These are phyloP conservation scores for Nomada fabriciana DNA, from an alignment of 2,888 invertebrate genomes.

Conservation along the genomic window DNA sequence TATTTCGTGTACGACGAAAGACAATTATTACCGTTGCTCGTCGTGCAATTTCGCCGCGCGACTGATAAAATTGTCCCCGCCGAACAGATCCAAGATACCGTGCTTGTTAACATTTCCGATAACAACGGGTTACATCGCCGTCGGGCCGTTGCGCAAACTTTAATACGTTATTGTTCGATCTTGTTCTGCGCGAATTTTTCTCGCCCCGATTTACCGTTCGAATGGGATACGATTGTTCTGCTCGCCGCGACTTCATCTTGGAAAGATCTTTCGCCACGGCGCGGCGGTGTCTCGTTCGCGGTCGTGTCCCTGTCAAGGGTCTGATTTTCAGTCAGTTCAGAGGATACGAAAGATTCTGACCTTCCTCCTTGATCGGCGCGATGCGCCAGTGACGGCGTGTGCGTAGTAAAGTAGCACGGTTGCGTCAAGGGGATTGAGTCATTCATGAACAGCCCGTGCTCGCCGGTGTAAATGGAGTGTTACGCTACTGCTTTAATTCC, in stretches of 20 bases:
- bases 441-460: conserved; percentile 22
- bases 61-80: conserved; percentile 41
- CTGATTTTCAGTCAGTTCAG: neutral
- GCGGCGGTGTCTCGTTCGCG: neutral
- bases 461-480: neutral
- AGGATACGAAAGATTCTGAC: conserved; percentile 15
- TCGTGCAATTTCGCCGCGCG: conserved; percentile 10
- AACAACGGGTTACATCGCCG: conserved; percentile 43
- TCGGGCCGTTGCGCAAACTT: conserved; percentile 32
- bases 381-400: conserved; percentile 15
- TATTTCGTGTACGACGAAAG: neutral
- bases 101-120: conserved; percentile 54
- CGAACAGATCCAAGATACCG: conserved; percentile 40
- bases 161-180: conserved; percentile 31
- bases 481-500: neutral
- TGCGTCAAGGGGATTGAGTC: conserved; percentile 32
- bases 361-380: conserved; percentile 29
- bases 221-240: neutral
- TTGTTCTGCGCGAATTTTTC: neutral
- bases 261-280: neutral
- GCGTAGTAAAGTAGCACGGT: neutral
- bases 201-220: neutral
- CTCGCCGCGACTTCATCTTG: neutral
- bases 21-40: neutral
- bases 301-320: too few species aligned